Evolutionary conservation across 2,113 vertebrate species (phyloP).

Genomic region (Plestiodon gilberti): DNA sequence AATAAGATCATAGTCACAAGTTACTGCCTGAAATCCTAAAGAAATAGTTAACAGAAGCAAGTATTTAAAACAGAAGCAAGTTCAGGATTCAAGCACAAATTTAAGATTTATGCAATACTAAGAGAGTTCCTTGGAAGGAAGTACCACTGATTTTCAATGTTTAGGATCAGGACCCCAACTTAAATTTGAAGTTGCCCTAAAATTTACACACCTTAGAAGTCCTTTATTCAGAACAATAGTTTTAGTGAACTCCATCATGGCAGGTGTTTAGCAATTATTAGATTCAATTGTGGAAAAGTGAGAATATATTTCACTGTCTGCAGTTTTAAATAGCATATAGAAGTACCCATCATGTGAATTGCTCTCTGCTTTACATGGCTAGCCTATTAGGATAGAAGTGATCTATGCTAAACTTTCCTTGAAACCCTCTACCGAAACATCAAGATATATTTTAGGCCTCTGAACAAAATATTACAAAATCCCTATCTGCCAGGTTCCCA

Average conservation of each 20-base stretch:
- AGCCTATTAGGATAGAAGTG: background rate
- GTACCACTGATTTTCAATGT: background rate
- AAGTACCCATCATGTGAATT: background rate
- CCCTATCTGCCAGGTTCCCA: accelerated
- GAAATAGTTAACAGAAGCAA: background rate
- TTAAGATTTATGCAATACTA: background rate
- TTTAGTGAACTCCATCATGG: conserved; percentile 17
- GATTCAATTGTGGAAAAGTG: conserved; percentile 23
- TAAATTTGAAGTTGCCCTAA: conserved; percentile 2
- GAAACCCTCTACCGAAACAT: background rate
- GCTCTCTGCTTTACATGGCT: accelerated
- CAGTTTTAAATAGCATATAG: conserved; percentile 32
- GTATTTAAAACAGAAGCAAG: background rate
- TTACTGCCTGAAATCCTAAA: no score
- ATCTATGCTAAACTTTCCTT: background rate
- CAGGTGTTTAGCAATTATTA: conserved; percentile 31
- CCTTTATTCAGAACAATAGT: background rate
- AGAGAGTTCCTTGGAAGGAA: background rate
- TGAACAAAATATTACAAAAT: background rate
- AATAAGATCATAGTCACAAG: no score
- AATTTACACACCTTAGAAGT: background rate
- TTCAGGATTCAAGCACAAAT: background rate
- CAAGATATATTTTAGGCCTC: accelerated
- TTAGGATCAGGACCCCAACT: background rate
- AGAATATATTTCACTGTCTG: conserved; percentile 36